Evolutionary conservation across 2,888 invertebrate genomes (phyloP).

Genomic region (Palloptera scutellata): DNA sequence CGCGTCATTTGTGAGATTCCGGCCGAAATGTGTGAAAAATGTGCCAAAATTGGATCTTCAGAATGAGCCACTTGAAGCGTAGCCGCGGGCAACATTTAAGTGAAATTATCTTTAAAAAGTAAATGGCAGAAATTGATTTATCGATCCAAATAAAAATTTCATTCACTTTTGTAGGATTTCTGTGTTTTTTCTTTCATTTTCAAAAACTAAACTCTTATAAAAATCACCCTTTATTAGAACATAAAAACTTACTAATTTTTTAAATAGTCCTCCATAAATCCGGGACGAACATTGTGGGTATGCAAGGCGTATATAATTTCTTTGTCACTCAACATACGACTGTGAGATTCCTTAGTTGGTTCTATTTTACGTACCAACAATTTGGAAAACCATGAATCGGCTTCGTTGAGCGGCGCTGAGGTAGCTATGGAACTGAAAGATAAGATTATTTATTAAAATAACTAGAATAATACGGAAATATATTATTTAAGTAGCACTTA

Average conservation of each 20-base stretch:
- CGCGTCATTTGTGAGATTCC: too few species aligned
- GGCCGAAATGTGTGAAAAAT: too few species aligned
- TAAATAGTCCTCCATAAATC: slow-evolving; percentile 85
- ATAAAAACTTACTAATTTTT: slow-evolving; percentile 84
- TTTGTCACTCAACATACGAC: slow-evolving; percentile 95
- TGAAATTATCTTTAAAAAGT: too few species aligned
- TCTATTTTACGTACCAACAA: slow-evolving; percentile 89
- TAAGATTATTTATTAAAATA: slow-evolving; percentile 7
- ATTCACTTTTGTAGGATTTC: too few species aligned
- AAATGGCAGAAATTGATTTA: too few species aligned
- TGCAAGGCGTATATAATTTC: slow-evolving; percentile 95
- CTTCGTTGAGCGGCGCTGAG: slow-evolving; percentile 42
- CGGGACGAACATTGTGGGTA: slow-evolving; percentile 93
- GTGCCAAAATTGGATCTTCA: too few species aligned
- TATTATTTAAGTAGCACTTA: slow-evolving; percentile 34
- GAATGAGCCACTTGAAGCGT: too few species aligned
- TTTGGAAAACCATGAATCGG: slow-evolving; percentile 88
- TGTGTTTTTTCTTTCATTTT: too few species aligned
- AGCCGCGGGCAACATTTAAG: too few species aligned
- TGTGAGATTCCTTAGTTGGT: slow-evolving; percentile 95
- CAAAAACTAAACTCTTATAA: too few species aligned
- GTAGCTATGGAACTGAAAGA: slow-evolving; percentile 51
- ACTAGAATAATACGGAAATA: background rate
- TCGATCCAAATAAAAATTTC: too few species aligned
- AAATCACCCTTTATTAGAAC: too few species aligned